Conservation (phyloP, 2,113 vertebrate genomes). For the Albula glossodonta region DNA sequence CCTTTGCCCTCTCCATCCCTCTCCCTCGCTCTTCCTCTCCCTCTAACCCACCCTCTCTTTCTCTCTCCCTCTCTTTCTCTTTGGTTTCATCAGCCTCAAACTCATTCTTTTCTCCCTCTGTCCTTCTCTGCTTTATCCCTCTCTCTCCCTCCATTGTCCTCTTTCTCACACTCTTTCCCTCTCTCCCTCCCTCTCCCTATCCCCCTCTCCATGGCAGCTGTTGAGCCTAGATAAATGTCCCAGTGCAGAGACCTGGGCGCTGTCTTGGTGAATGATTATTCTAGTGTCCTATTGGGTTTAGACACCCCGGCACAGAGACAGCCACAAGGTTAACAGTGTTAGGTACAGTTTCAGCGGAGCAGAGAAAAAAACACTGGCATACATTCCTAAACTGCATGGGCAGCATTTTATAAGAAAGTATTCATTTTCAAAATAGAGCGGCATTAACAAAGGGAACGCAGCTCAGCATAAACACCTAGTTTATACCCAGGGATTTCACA, state of each 20-base stretch:
- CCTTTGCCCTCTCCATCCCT: conserved; percentile 24
- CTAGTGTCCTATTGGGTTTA: conserved; percentile 49
- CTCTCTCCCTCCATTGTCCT: conserved; percentile 28
- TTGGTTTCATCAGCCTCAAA: too few relatives aligned
- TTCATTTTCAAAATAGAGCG: not conserved
- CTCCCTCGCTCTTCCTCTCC: conserved; percentile 50
- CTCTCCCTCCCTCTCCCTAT: not conserved
- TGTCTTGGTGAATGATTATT: conserved; percentile 67
- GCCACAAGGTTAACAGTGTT: not conserved
- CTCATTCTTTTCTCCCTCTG: not conserved
- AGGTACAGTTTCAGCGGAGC: not conserved
- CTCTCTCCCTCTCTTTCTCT: conserved; percentile 16
- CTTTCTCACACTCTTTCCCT: conserved; percentile 49
- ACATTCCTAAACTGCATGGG: not conserved
- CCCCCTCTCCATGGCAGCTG: conserved; percentile 56
- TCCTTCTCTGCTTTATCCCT: not conserved
- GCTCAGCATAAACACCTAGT: not conserved
- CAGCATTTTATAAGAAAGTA: not conserved
- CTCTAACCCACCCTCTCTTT: conserved; percentile 23
- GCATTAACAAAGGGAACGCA: not conserved
- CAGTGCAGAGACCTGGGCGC: conserved; percentile 63
- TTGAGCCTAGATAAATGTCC: conserved; percentile 66
- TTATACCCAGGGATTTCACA: too few relatives aligned
- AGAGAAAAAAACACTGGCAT: not conserved
- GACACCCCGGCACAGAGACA: conserved; percentile 24